Evolutionary conservation across 2,797 vertebrate genomes (phyloP).

Genomic region (Galago senegalensis): DNA sequence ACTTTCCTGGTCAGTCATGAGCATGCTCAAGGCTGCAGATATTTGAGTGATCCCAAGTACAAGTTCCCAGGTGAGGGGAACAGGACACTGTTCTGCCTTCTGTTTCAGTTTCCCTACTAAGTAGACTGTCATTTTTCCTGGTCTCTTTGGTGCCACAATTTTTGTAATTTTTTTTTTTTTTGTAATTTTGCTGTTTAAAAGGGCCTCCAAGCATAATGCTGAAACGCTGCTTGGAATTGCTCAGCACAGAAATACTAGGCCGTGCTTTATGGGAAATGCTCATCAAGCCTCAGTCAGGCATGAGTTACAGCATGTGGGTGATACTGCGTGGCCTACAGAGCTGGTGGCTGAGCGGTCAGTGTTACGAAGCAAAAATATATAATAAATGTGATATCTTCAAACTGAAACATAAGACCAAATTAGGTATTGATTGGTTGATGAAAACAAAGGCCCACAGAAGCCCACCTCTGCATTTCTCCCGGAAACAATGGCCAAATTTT

Average conservation of each 20-base stretch:
- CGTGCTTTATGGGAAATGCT: background rate
- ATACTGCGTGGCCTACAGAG: background rate
- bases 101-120: background rate
- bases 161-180: background rate
- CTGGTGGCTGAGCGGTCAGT: background rate
- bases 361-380: background rate
- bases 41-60: background rate
- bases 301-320: background rate
- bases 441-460: background rate
- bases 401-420: background rate
- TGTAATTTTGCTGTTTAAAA: background rate
- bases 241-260: background rate
- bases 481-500: background rate
- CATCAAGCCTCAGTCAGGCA: too few species aligned
- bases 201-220: background rate
- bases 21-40: too few species aligned
- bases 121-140: background rate
- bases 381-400: background rate
- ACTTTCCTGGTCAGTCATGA: rapidly evolving
- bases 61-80: background rate
- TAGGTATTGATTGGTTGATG: background rate
- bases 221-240: background rate
- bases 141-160: background rate
- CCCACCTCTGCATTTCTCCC: background rate
- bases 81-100: background rate